phyloP scores from a whole-genome alignment of 2,888 invertebrate genomes.

The Apodemia duryi region DNA sequence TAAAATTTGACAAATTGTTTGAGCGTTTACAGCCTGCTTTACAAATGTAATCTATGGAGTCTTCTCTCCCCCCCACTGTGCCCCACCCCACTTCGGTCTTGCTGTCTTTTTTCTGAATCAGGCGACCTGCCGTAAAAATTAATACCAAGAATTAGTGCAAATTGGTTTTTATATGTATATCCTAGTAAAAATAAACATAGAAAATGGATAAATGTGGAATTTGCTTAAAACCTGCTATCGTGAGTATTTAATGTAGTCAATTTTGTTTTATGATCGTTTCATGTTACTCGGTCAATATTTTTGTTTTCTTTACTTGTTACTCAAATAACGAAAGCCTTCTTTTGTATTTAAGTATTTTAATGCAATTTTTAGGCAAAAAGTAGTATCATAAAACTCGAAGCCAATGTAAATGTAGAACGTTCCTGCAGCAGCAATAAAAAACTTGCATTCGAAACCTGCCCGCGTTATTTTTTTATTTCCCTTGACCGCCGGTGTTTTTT shows the following conservation, averaged over 20 bases:
- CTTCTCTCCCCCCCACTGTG: too few species aligned
- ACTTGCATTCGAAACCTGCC: conserved; percentile 71
- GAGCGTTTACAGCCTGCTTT: too few species aligned
- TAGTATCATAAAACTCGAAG: conserved; percentile 16
- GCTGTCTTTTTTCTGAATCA: too few species aligned
- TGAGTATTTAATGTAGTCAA: conserved; percentile 45
- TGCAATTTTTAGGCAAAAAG: neutral
- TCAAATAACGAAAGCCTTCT: conserved; percentile 49
- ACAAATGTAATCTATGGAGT: too few species aligned
- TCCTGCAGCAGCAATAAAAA: conserved; percentile 48
- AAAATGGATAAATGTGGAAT: conserved; percentile 74
- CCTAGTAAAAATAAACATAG: conserved; percentile 36
- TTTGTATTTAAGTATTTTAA: neutral
- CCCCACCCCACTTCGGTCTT: too few species aligned
- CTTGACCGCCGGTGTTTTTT: conserved; percentile 64
- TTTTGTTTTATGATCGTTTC: conserved; percentile 39
- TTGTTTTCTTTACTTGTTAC: conserved; percentile 69
- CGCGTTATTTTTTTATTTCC: conserved; percentile 65
- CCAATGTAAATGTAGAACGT: conserved; percentile 32
- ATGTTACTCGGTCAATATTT: conserved; percentile 54
- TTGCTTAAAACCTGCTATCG: conserved; percentile 66
- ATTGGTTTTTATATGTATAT: conserved; percentile 48
- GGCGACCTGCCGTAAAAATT: conserved; percentile 47
- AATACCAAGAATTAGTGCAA: conserved; percentile 54
- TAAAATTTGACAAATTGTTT: too few species aligned